Evolutionary conservation across 2,797 vertebrate genomes (phyloP), one percentile per base, ranked within the genome.

Genomic region (Notolabrus celidotus): DNA sequence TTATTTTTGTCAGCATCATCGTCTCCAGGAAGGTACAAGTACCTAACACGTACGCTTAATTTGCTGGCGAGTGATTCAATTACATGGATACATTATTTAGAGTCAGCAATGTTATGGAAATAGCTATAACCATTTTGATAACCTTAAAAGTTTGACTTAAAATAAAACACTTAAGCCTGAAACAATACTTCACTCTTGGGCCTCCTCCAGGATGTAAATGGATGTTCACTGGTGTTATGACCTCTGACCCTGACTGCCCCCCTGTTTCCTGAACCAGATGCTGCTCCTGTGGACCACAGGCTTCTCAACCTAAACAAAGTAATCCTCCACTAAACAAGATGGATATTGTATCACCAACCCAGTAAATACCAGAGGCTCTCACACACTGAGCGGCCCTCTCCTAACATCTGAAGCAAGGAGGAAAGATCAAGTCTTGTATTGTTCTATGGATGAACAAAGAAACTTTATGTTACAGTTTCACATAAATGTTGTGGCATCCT

Each of bases 241-340:
- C 90, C 92, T 82, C 63, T 80, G 81, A 89, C 85, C 86, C 62
- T 10, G 31, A 41, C 73, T 89, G 86, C 83, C 89, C 86, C 82
- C 79, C 63, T 60, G 77, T 88, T 93, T 92, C 92, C 92, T 92
- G 88, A 88, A 71, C 85, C 92, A 92, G 89, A 91, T 89, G 92
- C 87, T 82, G 88, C 89, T 92, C 85, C 90, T 85, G 90, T 90
- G 86, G 90, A 90, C 86, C 77, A 74, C 79, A 61, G 65, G 63
- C 84, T 82, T 83, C 82, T 85, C 74, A 92, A 91, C 70, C 86
- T 89, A 92, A 92, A 90, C 88, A 92, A 92, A 89, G 88, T 92
- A 89, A 92, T 90, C 87, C 89, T 90, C 87, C 87, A 80, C 82
- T 87, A 92, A 91, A 92, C 88, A 93, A 91, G 84, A 92, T 88